phyloP scores from a whole-genome alignment of 2,797 vertebrate species.

The Tapirus indicus region DNA sequence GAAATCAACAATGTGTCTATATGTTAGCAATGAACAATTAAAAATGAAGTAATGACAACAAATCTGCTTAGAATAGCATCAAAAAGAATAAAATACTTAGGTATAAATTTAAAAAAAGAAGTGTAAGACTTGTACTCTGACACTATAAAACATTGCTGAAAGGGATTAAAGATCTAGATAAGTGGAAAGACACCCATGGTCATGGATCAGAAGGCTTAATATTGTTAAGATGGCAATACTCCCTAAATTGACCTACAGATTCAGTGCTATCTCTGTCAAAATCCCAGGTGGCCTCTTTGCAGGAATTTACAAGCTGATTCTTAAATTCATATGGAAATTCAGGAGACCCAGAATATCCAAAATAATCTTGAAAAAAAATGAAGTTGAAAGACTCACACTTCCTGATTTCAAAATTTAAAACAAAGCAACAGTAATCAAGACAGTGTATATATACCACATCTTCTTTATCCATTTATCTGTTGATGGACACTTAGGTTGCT shows the following conservation, averaged over 20 bases:
- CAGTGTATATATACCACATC: too few species aligned
- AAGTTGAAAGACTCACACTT: background rate
- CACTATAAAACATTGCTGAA: background rate
- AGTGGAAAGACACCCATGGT: background rate
- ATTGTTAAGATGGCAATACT: background rate
- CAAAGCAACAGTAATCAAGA: background rate
- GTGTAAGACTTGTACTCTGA: background rate
- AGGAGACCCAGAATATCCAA: background rate
- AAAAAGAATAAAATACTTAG: background rate
- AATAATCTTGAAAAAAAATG: background rate
- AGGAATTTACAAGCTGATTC: background rate
- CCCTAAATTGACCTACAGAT: background rate
- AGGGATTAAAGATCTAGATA: background rate
- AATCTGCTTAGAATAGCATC: background rate
- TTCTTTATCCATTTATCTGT: too few species aligned
- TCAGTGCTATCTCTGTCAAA: background rate
- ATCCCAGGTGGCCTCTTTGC: background rate
- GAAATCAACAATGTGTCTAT: background rate
- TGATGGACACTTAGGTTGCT: too few species aligned
- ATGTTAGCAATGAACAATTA: background rate
- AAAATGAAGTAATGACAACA: background rate
- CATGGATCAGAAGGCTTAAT: background rate
- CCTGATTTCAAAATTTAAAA: background rate
- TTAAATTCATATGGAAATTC: constrained; percentile 22
- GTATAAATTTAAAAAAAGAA: background rate